Conservation (phyloP, 2,113 vertebrate species). For the Tychaedon coryphoeus region DNA sequence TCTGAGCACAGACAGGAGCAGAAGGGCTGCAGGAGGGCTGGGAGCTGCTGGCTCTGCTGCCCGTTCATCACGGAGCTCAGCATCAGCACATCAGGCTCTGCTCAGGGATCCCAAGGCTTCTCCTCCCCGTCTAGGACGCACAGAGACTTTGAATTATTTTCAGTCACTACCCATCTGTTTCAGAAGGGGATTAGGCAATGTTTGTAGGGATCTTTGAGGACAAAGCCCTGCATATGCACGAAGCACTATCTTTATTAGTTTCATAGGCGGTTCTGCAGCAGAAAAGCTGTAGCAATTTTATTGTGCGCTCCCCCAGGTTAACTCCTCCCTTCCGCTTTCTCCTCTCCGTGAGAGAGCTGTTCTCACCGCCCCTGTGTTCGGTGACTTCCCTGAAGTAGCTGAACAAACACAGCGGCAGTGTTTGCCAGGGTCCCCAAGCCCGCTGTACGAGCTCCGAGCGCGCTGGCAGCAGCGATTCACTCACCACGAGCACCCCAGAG, state of each 20-base stretch:
- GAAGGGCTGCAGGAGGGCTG: neutral
- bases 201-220: neutral
- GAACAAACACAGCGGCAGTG: constrained; percentile 15
- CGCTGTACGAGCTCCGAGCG: neutral
- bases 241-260: neutral
- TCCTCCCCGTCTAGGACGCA: neutral
- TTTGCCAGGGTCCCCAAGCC: neutral
- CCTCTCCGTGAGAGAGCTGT: neutral
- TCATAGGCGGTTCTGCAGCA: neutral
- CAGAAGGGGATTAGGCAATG: neutral
- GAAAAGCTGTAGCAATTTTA: neutral
- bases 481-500: constrained; percentile 9
- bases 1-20: neutral
- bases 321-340: neutral
- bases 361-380: neutral
- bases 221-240: neutral
- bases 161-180: neutral
- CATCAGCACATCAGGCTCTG: neutral
- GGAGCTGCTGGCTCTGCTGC: neutral
- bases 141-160: neutral
- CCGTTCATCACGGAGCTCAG: accelerated
- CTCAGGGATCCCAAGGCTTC: neutral
- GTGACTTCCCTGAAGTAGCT: neutral
- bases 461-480: neutral
- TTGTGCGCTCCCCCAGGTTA: neutral